Conservation (phyloP, 1,140 invertebrate genomes). For the Drosophila ironensis region DNA sequence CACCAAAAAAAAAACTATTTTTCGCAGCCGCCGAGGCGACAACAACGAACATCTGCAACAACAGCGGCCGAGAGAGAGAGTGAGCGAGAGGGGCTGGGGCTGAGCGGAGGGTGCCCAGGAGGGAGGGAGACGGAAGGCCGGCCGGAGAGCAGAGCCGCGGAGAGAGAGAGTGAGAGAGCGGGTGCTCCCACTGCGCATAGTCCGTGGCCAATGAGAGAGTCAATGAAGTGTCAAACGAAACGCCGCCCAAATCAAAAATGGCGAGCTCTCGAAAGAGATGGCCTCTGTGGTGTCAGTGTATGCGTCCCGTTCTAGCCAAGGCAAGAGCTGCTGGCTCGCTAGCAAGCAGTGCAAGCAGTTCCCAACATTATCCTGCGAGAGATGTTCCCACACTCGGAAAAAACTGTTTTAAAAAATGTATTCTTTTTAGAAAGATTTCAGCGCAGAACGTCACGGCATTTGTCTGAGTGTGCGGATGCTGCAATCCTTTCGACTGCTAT, state of each 20-base stretch:
- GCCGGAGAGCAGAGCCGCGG: not conserved
- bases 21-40: conserved; percentile 50
- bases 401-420: not conserved
- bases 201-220: conserved; percentile 68
- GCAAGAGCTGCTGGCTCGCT: not conserved
- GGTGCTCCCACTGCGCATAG: conserved; percentile 52
- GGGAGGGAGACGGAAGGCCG: not conserved
- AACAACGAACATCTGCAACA: conserved; percentile 73
- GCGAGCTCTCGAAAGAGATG: conserved; percentile 66
- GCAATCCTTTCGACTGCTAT: conserved; percentile 69
- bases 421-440: not conserved
- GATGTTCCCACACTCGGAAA: not conserved
- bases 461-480: conserved; percentile 23
- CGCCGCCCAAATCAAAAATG: conserved; percentile 80
- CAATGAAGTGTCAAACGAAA: conserved; percentile 51
- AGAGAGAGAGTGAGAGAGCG: not conserved
- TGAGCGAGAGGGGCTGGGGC: not conserved
- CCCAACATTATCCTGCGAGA: conserved; percentile 18
- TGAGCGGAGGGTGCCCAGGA: not conserved
- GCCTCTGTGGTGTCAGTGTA: conserved; percentile 8
- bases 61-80: conserved; percentile 23
- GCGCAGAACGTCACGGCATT: too few species aligned
- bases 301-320: conserved; percentile 33
- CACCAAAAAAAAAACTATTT: conserved; percentile 31
- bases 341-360: conserved; percentile 53